Conservation (phyloP, 1,140 invertebrate genomes). For the Thereuonema tuberculata region DNA sequence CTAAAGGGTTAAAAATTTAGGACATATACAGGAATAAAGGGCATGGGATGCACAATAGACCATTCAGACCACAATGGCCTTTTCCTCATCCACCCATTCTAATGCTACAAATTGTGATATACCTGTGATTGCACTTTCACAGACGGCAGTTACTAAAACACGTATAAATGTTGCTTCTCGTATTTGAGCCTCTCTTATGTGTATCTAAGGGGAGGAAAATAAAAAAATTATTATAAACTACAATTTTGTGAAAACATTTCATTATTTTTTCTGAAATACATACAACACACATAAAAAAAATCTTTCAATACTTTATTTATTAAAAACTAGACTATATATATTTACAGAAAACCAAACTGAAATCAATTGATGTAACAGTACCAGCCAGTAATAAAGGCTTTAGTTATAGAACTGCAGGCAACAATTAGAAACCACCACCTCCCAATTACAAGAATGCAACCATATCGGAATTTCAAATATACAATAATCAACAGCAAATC, state of each 20-base stretch:
- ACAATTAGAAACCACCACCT: no score
- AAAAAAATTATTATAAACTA: slow-evolving; percentile 14
- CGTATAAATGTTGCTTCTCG: slow-evolving; percentile 37
- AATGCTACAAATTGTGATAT: neutral
- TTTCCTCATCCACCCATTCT: no score
- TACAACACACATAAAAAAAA: neutral
- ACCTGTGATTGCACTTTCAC: slow-evolving; percentile 29
- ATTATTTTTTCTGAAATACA: neutral
- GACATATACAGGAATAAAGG: no score
- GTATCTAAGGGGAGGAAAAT: slow-evolving; percentile 42
- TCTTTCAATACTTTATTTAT: no score
- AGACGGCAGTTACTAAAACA: slow-evolving; percentile 54
- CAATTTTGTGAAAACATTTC: neutral
- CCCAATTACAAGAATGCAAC: no score
- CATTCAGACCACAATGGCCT: no score
- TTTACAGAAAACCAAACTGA: neutral
- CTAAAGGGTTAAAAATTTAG: neutral
- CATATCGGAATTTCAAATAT: no score
- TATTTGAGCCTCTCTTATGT: slow-evolving; percentile 26
- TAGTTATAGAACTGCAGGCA: no score
- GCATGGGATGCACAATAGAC: no score
- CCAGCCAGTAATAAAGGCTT: neutral
- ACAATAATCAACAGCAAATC: no score
- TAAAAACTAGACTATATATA: neutral
- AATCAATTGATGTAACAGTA: neutral